A percentile compares a stretch with the other conserved stretches of the same genome.
These are phyloP conservation scores for Lates calcarifer DNA, from an alignment of 2,113 vertebrate species.

Conservation along the genomic window DNA sequence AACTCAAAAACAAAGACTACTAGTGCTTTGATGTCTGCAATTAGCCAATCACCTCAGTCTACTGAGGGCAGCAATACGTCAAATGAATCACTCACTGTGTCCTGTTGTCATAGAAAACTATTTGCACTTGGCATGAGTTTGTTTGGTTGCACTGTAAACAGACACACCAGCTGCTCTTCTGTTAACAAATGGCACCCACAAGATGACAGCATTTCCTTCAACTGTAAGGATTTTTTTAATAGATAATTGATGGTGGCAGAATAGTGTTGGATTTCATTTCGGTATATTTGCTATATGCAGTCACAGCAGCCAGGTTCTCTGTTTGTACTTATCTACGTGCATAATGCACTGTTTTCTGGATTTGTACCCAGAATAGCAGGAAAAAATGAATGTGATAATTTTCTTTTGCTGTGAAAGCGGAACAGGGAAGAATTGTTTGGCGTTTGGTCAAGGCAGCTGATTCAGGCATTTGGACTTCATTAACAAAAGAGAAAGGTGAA, in stretches of 20 bases:
- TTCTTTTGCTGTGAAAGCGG: constrained; percentile 17
- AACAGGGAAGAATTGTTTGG: constrained; percentile 9
- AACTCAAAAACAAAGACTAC: too few relatives aligned
- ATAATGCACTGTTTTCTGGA: neutral
- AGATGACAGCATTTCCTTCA: neutral
- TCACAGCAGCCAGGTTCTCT: constrained; percentile 1
- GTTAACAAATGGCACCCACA: neutral
- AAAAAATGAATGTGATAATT: neutral
- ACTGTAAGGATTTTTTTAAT: neutral
- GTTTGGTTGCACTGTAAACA: constrained; percentile 25
- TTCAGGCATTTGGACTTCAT: constrained; percentile 59
- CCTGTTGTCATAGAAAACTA: too few relatives aligned
- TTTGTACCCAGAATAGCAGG: constrained; percentile 13
- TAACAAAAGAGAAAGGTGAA: constrained; percentile 48
- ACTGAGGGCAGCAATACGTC: too few relatives aligned
- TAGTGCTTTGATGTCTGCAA: too few relatives aligned
- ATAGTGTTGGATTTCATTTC: neutral
- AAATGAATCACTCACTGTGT: too few relatives aligned
- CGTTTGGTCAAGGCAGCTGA: constrained; percentile 30
- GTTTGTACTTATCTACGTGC: neutral
- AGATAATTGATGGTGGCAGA: constrained; percentile 5
- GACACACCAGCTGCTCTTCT: constrained; percentile 35
- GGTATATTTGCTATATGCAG: neutral
- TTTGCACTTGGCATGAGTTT: too few relatives aligned
- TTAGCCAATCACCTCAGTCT: too few relatives aligned